A percentile compares a stretch with the other conserved stretches of the same genome.
phyloP scores from a whole-genome alignment of 2,888 invertebrate species.

The Parnassius apollo region DNA sequence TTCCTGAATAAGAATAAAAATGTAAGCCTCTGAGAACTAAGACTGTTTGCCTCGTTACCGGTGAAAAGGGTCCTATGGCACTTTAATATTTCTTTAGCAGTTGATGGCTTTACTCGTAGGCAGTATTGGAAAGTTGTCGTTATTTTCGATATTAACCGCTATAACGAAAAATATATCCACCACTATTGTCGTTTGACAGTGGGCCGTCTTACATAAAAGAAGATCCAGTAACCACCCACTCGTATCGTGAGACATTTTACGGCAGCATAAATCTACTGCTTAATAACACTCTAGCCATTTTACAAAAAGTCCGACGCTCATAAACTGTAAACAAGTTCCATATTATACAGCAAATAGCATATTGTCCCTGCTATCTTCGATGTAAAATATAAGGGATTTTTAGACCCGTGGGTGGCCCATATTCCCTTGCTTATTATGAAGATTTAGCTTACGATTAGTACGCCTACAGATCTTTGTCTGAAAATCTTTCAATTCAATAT shows the following conservation, averaged over 20 bases:
- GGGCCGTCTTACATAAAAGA: conserved; percentile 2
- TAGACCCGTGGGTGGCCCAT: conserved; percentile 15
- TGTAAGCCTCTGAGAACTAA: too few relatives aligned
- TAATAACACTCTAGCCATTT: conserved; percentile 39
- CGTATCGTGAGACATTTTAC: conserved; percentile 36
- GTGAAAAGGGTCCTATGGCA: too few relatives aligned
- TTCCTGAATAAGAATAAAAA: too few relatives aligned
- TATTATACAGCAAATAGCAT: conserved; percentile 37
- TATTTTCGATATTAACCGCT: too few relatives aligned
- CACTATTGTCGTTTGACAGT: not conserved
- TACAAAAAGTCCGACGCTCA: conserved; percentile 32
- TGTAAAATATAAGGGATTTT: conserved; percentile 18
- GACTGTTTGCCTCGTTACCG: too few relatives aligned
- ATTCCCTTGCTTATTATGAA: not conserved
- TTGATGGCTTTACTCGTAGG: too few relatives aligned
- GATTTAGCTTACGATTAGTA: not conserved
- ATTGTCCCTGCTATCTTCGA: conserved; percentile 22
- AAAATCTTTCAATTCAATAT: too few relatives aligned
- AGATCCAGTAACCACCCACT: conserved; percentile 5
- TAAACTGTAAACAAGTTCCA: conserved; percentile 38
- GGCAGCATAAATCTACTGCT: conserved; percentile 46
- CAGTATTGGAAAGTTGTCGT: too few relatives aligned
- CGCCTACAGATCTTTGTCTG: not conserved
- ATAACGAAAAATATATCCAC: too few relatives aligned
- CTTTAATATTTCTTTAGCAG: too few relatives aligned